Evolutionary conservation across 2,888 invertebrate species (phyloP).

Genomic region (Limulus polyphemus): DNA sequence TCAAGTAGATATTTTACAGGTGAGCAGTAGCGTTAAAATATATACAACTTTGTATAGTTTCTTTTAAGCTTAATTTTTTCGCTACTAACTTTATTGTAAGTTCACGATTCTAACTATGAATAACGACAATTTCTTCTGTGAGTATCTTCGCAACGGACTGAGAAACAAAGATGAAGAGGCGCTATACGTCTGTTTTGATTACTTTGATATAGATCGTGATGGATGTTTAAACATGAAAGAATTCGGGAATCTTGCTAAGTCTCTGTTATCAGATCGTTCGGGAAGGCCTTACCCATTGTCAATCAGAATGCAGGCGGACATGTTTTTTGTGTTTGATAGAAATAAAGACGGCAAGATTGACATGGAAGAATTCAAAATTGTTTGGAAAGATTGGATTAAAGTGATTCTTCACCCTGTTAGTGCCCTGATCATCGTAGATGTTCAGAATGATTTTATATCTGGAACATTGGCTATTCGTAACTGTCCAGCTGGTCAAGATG

Average conservation of each 20-base stretch:
- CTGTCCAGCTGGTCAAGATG: conserved; percentile 82
- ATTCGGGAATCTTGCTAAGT: conserved; percentile 67
- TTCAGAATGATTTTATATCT: conserved; percentile 94
- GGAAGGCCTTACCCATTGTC: conserved; percentile 64
- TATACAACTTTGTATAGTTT: too few species aligned
- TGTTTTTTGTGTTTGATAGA: conserved; percentile 20
- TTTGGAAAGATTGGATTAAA: conserved; percentile 75
- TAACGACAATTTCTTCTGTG: too few species aligned
- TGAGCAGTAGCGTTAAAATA: too few species aligned
- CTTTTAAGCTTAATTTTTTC: too few species aligned
- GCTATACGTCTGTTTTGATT: conserved; percentile 6
- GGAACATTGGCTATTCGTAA: conserved; percentile 86
- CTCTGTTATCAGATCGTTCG: conserved; percentile 70
- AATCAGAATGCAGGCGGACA: conserved; percentile 16
- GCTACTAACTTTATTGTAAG: too few species aligned
- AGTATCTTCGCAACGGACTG: too few species aligned
- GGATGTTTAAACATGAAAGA: conserved; percentile 61
- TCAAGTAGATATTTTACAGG: too few species aligned
- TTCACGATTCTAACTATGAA: too few species aligned
- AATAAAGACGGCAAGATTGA: conserved; percentile 46
- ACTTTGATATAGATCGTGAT: conserved; percentile 46
- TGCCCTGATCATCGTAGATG: conserved; percentile 85
- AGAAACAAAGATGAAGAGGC: conserved; percentile 1
- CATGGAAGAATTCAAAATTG: conserved; percentile 65
- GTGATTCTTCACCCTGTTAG: conserved; percentile 72